Evolutionary conservation across 2,888 invertebrate genomes (phyloP), one percentile per base, ranked within the genome.

Genomic region (Lapara coniferarum): DNA sequence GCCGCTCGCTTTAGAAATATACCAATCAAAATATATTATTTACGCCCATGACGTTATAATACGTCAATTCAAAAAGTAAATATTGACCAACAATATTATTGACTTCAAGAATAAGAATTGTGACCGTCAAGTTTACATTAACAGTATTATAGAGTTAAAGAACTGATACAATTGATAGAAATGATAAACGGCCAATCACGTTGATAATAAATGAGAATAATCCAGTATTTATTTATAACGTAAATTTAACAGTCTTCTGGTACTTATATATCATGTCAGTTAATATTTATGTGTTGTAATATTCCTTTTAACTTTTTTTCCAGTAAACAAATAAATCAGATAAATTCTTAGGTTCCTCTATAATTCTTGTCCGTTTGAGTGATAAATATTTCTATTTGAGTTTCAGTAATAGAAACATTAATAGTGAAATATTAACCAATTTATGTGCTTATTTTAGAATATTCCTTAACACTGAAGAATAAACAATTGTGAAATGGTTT

Each of bases 291-390:
- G 19, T 55, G 10, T 55, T 19, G 14, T 8, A 58, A 44, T 58
- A 44, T 58, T 58, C 10, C 14, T 58, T 58, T 59, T 25, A 25
- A 59, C 46, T 59, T 59, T 46, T 16, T 19, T 16, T 44, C 58
- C 1, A 10, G 46, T 59, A 59, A 46, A 59, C 44, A 59, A 58
- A 59, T 46, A 59, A 59, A 59, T 59, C 59, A 46, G 46, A 8
- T n/a, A 16, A 37, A 16, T 16, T 46, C 46, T 59, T 46, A 46
- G 12, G 12, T 46, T 37, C n/a, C 14, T 8, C 57, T 30, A 58
- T 46, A 59, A 59, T 46, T 46, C 59, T n/a, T 59, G 59, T 46
- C 46, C 10, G 46, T 16, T 13, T 44, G 46, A 44, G 46, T 46
- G n/a, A 59, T 59, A 16, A 59, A 46, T 59, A 46, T 46, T 59